Percentiles rank a stretch among this genome's conserved stretches.
Conservation (phyloP, 2,888 invertebrate genomes). For the Drosophila suboccidentalis region DNA sequence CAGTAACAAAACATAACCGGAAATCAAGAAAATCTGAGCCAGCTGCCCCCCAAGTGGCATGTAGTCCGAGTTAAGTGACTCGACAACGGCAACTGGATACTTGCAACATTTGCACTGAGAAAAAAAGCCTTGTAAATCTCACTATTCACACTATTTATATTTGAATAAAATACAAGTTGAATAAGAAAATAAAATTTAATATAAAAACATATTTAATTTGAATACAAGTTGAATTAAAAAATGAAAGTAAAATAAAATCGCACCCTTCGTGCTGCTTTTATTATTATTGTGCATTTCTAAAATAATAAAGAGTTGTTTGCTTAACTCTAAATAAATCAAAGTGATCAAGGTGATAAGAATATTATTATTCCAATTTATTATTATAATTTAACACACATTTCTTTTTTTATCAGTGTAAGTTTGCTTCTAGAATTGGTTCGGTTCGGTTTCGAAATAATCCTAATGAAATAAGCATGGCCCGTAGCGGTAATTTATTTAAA, state of each 20-base stretch:
- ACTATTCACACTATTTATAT: not conserved
- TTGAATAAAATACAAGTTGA: not conserved
- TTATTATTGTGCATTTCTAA: too few species aligned
- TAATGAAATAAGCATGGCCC: conserved; percentile 82
- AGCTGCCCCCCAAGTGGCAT: conserved; percentile 10
- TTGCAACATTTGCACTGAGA: conserved; percentile 16
- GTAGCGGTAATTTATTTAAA: conserved; percentile 82
- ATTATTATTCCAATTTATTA: too few species aligned
- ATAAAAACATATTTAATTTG: too few species aligned
- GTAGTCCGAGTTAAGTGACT: conserved; percentile 23
- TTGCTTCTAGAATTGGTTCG: conserved; percentile 13
- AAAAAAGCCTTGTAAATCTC: not conserved
- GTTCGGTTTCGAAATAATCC: conserved; percentile 66
- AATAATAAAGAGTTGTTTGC: too few species aligned
- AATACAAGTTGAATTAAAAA: too few species aligned
- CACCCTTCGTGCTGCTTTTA: too few species aligned
- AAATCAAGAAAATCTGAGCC: conserved; percentile 63
- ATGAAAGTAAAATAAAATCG: too few species aligned
- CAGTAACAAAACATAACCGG: conserved; percentile 65
- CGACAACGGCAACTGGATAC: conserved; percentile 5
- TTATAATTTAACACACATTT: not conserved
- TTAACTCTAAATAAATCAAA: too few species aligned
- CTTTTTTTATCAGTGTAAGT: not conserved
- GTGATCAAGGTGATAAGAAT: too few species aligned
- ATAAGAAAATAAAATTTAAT: not conserved